These are phyloP conservation scores for Parochlus steinenii DNA, from an alignment of 2,888 invertebrate genomes.

Conservation along the genomic window DNA sequence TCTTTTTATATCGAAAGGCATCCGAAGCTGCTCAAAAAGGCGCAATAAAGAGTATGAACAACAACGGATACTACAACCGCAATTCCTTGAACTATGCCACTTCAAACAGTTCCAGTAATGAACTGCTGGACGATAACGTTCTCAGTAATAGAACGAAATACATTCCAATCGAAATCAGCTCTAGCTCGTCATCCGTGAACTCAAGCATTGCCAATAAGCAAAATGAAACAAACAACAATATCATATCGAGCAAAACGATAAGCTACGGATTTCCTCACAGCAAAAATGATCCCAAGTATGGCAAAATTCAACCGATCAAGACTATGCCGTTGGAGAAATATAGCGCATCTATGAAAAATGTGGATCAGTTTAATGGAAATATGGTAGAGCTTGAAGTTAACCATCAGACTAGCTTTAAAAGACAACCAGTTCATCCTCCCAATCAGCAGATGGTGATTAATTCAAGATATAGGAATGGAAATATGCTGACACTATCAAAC, in stretches of 20 bases:
- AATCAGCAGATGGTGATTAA: constrained; percentile 3
- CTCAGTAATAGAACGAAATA: too few species aligned
- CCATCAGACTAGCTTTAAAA: not conserved
- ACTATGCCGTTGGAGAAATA: constrained; percentile 11
- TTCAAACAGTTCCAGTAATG: constrained; percentile 9
- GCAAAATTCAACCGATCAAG: constrained; percentile 12
- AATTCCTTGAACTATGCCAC: constrained; percentile 7
- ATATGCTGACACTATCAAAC: not conserved
- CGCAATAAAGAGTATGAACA: constrained; percentile 9
- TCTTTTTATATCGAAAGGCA: too few species aligned
- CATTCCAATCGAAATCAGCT: constrained; percentile 11
- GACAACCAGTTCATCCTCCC: constrained; percentile 1
- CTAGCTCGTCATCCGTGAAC: constrained; percentile 11
- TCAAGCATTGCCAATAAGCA: constrained; percentile 10
- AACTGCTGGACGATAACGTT: constrained; percentile 10
- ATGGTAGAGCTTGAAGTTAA: constrained; percentile 8
- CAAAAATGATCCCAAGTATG: constrained; percentile 8
- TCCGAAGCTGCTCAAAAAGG: too few species aligned
- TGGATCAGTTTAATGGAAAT: constrained; percentile 12
- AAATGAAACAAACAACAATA: constrained; percentile 11
- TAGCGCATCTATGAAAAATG: not conserved
- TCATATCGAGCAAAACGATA: not conserved
- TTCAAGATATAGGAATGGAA: not conserved
- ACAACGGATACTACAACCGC: constrained; percentile 5
- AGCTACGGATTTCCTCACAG: not conserved